Base-by-base conservation (phyloP, 2,888 invertebrate genomes). In the Netelia fuscicornis region DNA sequence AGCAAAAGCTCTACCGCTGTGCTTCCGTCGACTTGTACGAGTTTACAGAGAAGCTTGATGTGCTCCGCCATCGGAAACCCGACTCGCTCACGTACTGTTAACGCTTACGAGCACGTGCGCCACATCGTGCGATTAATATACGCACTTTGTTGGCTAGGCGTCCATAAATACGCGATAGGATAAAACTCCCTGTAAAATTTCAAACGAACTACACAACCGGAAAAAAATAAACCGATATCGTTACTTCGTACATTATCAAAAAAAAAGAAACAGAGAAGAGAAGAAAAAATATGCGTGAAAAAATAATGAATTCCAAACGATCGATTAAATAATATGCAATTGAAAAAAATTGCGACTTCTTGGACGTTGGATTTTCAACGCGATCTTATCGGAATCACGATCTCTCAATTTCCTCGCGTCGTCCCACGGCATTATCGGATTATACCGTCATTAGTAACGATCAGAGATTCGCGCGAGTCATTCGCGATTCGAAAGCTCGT, bases 101-200 rank as follows among this genome's bases (percentile, higher is more conserved):
- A 78, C 68, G 67, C 74, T 85, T 82, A 60, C 74, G 37, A 81
- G 77, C 84, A 78, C 84, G 84, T 75, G 81, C 84, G 74, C 44
- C 65, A 30, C 60, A 71, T 76, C 76, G 60, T 67, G 52, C 71
- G 67, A 81, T 77, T 77, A 62, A 77, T 77, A 60, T 64, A 78
- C 78, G 78, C 78, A 65, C 58, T 78, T 64, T 56, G 25, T 48
- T 81, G 44, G 3, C 9, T 17, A 25, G 5, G 6, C 23, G 17
- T 62, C 30, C 25, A 9, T 74, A 67, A 23, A 56, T 75, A 60
- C 17, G 0, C 44, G 30, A 68, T 20, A 70, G 30, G 58, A 68
- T 58, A 23, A 58, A 72, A 54, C 8, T 6, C 6, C 65, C 5
- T 11, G 37, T 52, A 2, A 37, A 64, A 52, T n/a, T 8, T 75